phyloP scores from a whole-genome alignment of 2,113 vertebrate species.

The Alethe diademata region DNA sequence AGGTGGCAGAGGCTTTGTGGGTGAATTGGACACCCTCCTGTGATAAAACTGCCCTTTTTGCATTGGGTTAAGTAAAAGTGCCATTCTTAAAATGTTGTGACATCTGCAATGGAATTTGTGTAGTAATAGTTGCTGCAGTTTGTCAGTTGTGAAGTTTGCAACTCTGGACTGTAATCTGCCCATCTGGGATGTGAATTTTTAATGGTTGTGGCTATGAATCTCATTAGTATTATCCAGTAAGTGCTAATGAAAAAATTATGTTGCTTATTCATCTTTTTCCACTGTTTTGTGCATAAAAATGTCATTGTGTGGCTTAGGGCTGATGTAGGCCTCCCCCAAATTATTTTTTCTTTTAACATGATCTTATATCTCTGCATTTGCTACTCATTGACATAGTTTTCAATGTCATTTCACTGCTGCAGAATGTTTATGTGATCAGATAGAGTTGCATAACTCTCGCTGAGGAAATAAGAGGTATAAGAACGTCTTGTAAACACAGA shows the following conservation, averaged over 20 bases:
- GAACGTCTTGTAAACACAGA: not conserved
- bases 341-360: not conserved
- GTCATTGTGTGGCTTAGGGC: constrained; percentile 12
- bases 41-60: not conserved
- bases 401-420: not conserved
- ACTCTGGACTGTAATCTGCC: not conserved
- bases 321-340: not conserved
- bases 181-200: constrained; percentile 33
- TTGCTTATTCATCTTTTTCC: constrained; percentile 5
- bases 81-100: not conserved
- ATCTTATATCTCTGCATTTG: not conserved
- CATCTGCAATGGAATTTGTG: not conserved
- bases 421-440: not conserved
- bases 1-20: not conserved
- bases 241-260: not conserved
- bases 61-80: not conserved
- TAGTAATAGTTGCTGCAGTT: not conserved
- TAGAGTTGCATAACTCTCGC: not conserved
- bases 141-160: not conserved
- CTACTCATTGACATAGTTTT: not conserved
- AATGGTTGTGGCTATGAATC: not conserved
- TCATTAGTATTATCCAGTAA: not conserved
- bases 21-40: not conserved
- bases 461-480: not conserved
- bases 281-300: constrained; percentile 12